Evolutionary conservation across 2,888 invertebrate genomes (phyloP).

Genomic region (Drosophila neotestacea): DNA sequence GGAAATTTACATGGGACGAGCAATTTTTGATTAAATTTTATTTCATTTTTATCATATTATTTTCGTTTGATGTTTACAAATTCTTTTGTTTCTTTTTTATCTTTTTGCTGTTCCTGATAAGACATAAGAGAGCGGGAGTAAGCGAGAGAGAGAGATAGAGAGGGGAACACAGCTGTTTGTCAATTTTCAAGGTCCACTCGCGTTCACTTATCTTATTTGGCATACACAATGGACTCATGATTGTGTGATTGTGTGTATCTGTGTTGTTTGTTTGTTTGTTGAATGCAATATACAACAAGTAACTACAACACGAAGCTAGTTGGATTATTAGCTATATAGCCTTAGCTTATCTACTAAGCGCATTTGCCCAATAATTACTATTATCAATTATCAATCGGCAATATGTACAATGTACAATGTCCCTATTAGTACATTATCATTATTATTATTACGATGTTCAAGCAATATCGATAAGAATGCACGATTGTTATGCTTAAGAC

Average conservation of each 20-base stretch:
- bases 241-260: constrained; percentile 10
- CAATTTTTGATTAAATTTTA: constrained; percentile 39
- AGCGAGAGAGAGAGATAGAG: constrained; percentile 20
- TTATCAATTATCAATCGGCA: constrained; percentile 60
- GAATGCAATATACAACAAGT: constrained; percentile 35
- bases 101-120: constrained; percentile 29
- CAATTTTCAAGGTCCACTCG: constrained; percentile 69
- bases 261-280: constrained; percentile 20
- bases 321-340: constrained; percentile 45
- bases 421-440: constrained; percentile 31
- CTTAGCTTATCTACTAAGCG: constrained; percentile 65
- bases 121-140: neutral
- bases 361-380: constrained; percentile 65
- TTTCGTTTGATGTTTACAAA: constrained; percentile 20
- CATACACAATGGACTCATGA: constrained; percentile 42
- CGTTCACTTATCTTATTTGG: constrained; percentile 61
- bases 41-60: constrained; percentile 25
- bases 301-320: constrained; percentile 28
- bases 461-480: constrained; percentile 43
- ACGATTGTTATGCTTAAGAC: constrained; percentile 21
- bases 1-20: constrained; percentile 23
- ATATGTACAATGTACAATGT: constrained; percentile 43
- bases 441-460: constrained; percentile 20
- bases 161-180: constrained; percentile 66
- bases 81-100: constrained; percentile 34